Percentiles rank a stretch among this genome's conserved stretches.
Conservation (phyloP, 2,113 vertebrate species). For the Nannospalax galili region DNA sequence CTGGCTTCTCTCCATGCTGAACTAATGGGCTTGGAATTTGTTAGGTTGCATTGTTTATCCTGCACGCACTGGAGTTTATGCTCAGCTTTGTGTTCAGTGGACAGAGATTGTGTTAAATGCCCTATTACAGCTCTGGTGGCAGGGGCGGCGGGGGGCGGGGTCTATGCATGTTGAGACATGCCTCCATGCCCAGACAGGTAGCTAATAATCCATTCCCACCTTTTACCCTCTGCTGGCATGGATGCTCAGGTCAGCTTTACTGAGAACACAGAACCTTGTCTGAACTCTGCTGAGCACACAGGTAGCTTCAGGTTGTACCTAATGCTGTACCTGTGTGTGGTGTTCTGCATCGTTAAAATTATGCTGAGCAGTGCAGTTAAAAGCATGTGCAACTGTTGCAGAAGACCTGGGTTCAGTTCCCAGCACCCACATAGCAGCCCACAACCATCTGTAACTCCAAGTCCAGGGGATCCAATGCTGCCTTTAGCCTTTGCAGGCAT, state of each 20-base stretch:
- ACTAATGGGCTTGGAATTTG: background rate
- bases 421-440: too few relatives aligned
- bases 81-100: slow-evolving; percentile 10
- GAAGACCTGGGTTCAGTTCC: too few relatives aligned
- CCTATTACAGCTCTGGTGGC: background rate
- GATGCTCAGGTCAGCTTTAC: background rate
- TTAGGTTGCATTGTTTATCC: background rate
- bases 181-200: background rate
- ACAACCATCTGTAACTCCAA: too few relatives aligned
- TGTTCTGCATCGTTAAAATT: background rate
- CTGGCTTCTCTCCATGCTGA: background rate
- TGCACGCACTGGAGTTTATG: background rate
- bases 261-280: background rate
- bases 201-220: background rate
- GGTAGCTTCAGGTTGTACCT: background rate
- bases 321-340: background rate
- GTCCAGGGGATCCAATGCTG: too few relatives aligned
- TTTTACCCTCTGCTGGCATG: background rate
- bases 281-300: background rate
- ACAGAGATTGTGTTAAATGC: background rate
- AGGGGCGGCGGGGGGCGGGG: too few relatives aligned
- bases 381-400: too few relatives aligned
- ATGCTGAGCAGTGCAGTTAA: too few relatives aligned
- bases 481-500: too few relatives aligned
- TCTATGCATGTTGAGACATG: background rate